Percentiles rank a stretch among this genome's conserved stretches.
Evolutionary conservation across 2,888 invertebrate genomes (phyloP).

Genomic region (Orgyia antiqua): DNA sequence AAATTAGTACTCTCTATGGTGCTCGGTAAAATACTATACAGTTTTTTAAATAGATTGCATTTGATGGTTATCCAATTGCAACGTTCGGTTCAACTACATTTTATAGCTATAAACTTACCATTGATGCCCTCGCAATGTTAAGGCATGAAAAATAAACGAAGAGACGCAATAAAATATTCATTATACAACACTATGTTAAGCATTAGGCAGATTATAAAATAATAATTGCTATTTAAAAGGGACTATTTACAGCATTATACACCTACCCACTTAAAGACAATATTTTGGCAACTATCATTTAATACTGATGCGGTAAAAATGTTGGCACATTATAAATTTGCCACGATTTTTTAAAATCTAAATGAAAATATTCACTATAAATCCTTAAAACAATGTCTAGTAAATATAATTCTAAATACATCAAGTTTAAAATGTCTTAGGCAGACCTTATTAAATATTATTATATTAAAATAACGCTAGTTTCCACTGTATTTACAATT

Average conservation of each 20-base stretch:
- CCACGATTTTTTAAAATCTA: conserved; percentile 53
- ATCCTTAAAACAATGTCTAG: conserved; percentile 56
- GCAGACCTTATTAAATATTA: conserved; percentile 56
- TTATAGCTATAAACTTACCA: conserved; percentile 63
- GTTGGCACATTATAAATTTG: conserved; percentile 70
- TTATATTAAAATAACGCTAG: conserved; percentile 45
- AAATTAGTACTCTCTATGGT: too few relatives aligned
- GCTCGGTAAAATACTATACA: too few relatives aligned
- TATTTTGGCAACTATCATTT: conserved; percentile 69
- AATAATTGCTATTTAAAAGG: conserved; percentile 46
- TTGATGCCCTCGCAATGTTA: conserved; percentile 63
- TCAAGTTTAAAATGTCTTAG: conserved; percentile 73
- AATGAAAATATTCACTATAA: conserved; percentile 67
- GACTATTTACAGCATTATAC: conserved; percentile 69
- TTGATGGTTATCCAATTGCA: too few relatives aligned
- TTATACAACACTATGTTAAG: conserved; percentile 37
- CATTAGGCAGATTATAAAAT: conserved; percentile 48
- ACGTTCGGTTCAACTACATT: too few relatives aligned
- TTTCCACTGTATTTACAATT: conserved; percentile 64
- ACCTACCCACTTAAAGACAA: conserved; percentile 60
- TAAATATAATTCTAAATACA: conserved; percentile 67
- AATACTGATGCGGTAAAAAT: conserved; percentile 79
- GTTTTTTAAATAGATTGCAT: too few relatives aligned
- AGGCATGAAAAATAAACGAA: conserved; percentile 70
- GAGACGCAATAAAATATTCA: conserved; percentile 52